Evolutionary conservation across 2,888 invertebrate genomes (phyloP).

Genomic region (Lobophora halterata): DNA sequence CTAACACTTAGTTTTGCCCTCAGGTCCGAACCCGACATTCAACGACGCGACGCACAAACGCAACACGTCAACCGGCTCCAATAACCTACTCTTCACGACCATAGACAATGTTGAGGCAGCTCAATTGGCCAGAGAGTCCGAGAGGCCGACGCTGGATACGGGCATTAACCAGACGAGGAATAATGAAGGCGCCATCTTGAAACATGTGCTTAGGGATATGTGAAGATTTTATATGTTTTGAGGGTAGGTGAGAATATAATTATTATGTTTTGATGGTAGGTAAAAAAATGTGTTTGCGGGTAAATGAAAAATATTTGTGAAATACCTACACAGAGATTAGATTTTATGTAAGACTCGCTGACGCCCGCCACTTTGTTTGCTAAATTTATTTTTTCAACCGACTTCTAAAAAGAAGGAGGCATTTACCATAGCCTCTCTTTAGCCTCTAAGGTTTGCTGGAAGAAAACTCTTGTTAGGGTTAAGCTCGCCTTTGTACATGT

Average conservation of each 20-base stretch:
- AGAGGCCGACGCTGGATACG: slow-evolving; percentile 50
- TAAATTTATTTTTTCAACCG: no score
- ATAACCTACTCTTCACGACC: slow-evolving; percentile 65
- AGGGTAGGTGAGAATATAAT: no score
- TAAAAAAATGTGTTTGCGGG: no score
- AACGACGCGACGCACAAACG: slow-evolving; percentile 51
- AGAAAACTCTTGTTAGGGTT: no score
- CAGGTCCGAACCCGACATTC: slow-evolving; percentile 55
- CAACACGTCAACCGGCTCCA: slow-evolving; percentile 65
- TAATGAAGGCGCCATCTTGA: slow-evolving; percentile 71
- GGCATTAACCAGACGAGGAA: slow-evolving; percentile 71
- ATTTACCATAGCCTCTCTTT: no score
- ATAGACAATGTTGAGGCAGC: slow-evolving; percentile 57
- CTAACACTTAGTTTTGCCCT: background rate
- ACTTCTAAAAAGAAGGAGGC: no score
- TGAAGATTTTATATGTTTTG: slow-evolving; percentile 35
- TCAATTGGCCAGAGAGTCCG: slow-evolving; percentile 54
- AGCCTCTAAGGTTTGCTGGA: no score
- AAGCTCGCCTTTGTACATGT: no score
- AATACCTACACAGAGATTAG: background rate
- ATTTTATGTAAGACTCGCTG: no score
- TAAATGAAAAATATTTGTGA: slow-evolving; percentile 12
- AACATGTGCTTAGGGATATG: slow-evolving; percentile 72
- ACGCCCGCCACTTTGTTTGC: no score
- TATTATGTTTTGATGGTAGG: no score